Evolutionary conservation across 2,888 invertebrate species (phyloP).

Genomic region (Podotricha telesiphe): DNA sequence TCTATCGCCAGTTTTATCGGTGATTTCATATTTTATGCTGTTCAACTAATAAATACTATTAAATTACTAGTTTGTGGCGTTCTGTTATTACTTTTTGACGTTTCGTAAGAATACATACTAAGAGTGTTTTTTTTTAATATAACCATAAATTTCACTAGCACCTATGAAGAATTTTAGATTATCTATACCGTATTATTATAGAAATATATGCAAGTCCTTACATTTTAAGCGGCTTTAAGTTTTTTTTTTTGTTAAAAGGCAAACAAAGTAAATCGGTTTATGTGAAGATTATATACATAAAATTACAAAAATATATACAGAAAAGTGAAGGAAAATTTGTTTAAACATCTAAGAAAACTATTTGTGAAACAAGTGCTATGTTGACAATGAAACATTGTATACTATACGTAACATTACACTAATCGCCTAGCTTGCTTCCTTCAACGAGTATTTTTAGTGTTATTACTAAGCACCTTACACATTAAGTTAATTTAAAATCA

Average conservation of each 20-base stretch:
- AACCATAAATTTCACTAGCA: no score
- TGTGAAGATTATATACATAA: no score
- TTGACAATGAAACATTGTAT: neutral
- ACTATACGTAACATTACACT: neutral
- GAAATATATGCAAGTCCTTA: no score
- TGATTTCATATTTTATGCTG: conserved; percentile 19
- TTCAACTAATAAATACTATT: conserved; percentile 17
- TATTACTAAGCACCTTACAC: neutral
- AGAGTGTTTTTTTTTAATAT: no score
- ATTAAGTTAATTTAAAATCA: neutral
- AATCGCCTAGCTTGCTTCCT: neutral
- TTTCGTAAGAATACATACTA: conserved; percentile 7
- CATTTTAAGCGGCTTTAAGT: no score
- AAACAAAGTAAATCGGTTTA: no score
- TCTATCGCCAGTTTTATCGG: conserved; percentile 14
- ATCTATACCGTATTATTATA: no score
- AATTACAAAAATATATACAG: no score
- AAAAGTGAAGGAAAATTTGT: neutral
- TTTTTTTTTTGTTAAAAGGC: no score
- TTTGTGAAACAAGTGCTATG: neutral
- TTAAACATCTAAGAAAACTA: neutral
- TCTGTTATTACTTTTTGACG: neutral
- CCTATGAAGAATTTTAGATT: no score
- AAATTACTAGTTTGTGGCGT: neutral
- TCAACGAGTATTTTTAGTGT: neutral